phyloP scores from a whole-genome alignment of 2,797 vertebrate genomes.

The Arnoldichthys spilopterus region DNA sequence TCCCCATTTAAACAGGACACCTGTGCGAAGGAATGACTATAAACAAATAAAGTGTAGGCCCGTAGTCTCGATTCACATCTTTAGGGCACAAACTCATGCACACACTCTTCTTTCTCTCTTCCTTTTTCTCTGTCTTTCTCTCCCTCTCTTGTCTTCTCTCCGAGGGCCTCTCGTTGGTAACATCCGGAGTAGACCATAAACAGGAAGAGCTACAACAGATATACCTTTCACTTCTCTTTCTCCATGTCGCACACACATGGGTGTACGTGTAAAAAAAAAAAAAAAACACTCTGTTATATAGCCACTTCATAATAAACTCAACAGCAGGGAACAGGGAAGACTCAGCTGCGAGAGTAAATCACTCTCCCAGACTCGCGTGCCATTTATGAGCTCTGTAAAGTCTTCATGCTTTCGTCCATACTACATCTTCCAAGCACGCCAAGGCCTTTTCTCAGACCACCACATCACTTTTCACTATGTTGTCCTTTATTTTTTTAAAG shows the following conservation, averaged over 20 bases:
- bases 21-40: background rate
- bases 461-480: conserved; percentile 24
- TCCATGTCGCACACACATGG: conserved; percentile 3
- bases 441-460: conserved; percentile 23
- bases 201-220: conserved; percentile 76
- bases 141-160: conserved; percentile 10
- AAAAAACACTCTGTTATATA: background rate
- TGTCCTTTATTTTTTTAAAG: conserved; percentile 10
- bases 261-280: conserved; percentile 13
- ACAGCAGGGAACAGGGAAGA: conserved; percentile 12
- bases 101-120: background rate
- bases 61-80: too few species aligned
- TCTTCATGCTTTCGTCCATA: conserved; percentile 8
- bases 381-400: conserved; percentile 42
- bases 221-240: conserved; percentile 47
- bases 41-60: background rate
- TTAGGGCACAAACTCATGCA: too few species aligned
- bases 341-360: conserved; percentile 9
- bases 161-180: conserved; percentile 69
- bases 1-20: background rate
- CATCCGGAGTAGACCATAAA: conserved; percentile 83
- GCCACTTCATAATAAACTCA: background rate
- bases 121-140: background rate
- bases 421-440: conserved; percentile 1
- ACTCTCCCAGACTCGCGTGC: background rate